phyloP scores from a whole-genome alignment of 2,113 vertebrate species.

The Lonchura striata region DNA sequence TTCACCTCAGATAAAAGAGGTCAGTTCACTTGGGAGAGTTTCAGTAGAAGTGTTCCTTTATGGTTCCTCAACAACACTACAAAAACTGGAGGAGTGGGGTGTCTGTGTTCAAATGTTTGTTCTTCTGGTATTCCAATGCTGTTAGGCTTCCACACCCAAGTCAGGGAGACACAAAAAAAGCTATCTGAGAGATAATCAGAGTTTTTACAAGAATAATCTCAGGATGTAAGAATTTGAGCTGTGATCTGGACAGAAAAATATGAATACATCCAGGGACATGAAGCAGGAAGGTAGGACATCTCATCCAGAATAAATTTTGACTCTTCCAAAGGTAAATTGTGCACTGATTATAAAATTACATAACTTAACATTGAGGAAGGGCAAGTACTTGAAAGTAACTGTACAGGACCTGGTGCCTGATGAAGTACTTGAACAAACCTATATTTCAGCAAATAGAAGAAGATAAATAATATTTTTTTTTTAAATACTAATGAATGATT shows the following conservation, averaged over 20 bases:
- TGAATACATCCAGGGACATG: not conserved
- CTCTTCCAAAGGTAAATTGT: not conserved
- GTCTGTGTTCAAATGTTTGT: not conserved
- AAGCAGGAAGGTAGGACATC: not conserved
- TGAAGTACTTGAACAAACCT: not conserved
- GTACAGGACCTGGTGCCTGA: not conserved
- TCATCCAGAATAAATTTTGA: not conserved
- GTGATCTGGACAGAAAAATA: not conserved
- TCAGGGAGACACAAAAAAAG: not conserved
- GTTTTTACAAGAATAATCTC: not conserved
- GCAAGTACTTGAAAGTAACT: not conserved
- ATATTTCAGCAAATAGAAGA: not conserved
- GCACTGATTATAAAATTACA: not conserved
- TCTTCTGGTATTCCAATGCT: not conserved
- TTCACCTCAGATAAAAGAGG: not conserved
- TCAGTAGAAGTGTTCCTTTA: not conserved
- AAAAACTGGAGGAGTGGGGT: accelerated
- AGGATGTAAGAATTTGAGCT: not conserved
- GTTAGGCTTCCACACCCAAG: not conserved
- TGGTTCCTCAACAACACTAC: not conserved
- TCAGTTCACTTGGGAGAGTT: not conserved
- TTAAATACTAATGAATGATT: not conserved
- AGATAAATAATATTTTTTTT: not conserved
- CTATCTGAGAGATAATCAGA: not conserved
- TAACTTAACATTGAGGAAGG: not conserved